Evolutionary conservation across 1,140 invertebrate genomes (phyloP), one percentile per base, ranked within the genome.

Genomic region (Temnothorax nylanderi): DNA sequence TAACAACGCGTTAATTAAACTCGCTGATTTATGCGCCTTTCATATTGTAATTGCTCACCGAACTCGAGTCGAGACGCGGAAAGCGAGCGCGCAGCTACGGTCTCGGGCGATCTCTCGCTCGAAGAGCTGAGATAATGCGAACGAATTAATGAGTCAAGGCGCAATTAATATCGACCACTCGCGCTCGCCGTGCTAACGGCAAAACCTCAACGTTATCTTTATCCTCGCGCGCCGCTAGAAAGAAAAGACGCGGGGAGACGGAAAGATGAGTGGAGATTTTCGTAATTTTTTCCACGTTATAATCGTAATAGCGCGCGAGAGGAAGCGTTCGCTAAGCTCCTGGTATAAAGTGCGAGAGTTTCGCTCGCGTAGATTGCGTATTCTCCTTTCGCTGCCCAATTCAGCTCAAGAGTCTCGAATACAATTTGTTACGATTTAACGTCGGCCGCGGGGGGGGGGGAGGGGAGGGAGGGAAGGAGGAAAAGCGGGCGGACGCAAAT

Each of bases 31-130:
- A 94, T 92, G 93, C 90, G 93, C 93, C 93, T 95, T 95, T 95
- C 94, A 95, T 95, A 95, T 95, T 95, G 93, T 94, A 95, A 95
- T 94, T 95, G 93, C 94, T 92, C 92, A 89, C 93, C 93, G 91
- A 94, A 95, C 94, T 94, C 92, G 91, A 93, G 90, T 92, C 90
- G 89, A 88, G 67, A 67, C 87, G 67, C 62, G 86, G 58, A 91
- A 89, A 89, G 84, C 54, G 88, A 81, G 78, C 87, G 76, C 76
- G 65, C 76, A 86, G 77, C 64, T 69, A 88, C 77, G 88, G 90
- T 82, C 89, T 90, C 88, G 88, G 86, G 91, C 93, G 91, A 93
- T 93, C 92, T 92, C 93, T 92, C 87, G 88, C 91, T 89, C 88
- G 72, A 58, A 86, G 87, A 90, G 87, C 85, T 62, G 85, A 92